phyloP scores from a whole-genome alignment of 2,797 vertebrate genomes.

The Denticeps clupeoides region DNA sequence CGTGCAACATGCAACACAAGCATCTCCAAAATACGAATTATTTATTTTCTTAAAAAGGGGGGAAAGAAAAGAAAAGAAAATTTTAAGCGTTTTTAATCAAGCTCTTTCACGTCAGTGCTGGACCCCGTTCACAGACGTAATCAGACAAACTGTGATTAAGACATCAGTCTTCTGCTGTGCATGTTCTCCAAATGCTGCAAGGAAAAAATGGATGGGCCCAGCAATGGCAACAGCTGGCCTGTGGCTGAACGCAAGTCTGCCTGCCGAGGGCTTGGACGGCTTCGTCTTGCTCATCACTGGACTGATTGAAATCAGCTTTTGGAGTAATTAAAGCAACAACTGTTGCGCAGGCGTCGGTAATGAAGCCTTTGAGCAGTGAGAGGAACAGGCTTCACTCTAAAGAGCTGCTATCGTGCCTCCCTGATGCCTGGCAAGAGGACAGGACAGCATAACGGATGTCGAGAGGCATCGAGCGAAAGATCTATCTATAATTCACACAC shows the following conservation, averaged over 20 bases:
- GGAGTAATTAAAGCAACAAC: constrained; percentile 12
- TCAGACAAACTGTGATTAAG: constrained; percentile 12
- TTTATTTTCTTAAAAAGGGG: no score
- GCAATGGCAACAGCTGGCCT: constrained; percentile 10
- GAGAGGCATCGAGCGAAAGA: constrained; percentile 4
- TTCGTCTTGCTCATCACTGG: constrained; percentile 6
- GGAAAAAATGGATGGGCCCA: constrained; percentile 6
- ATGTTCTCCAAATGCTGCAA: constrained; percentile 12
- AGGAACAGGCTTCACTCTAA: constrained; percentile 3
- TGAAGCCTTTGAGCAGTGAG: not conserved
- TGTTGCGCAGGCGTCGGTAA: not conserved
- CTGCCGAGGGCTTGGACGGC: not conserved
- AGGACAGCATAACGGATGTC: constrained; percentile 2
- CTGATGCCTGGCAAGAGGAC: not conserved
- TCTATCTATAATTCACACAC: constrained; percentile 1
- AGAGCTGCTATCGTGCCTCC: constrained; percentile 1
- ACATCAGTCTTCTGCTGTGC: constrained; percentile 16
- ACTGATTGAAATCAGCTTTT: constrained; percentile 10
- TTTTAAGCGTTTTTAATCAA: constrained; percentile 31
- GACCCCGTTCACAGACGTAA: constrained; percentile 3
- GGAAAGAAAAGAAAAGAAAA: no score
- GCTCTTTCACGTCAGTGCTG: constrained; percentile 4
- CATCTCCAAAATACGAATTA: no score
- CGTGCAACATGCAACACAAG: no score
- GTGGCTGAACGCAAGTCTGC: not conserved